Evolutionary conservation across 2,113 vertebrate genomes (phyloP), one percentile per base, ranked within the genome.

Genomic region (pig (Sus scrofa)): DNA sequence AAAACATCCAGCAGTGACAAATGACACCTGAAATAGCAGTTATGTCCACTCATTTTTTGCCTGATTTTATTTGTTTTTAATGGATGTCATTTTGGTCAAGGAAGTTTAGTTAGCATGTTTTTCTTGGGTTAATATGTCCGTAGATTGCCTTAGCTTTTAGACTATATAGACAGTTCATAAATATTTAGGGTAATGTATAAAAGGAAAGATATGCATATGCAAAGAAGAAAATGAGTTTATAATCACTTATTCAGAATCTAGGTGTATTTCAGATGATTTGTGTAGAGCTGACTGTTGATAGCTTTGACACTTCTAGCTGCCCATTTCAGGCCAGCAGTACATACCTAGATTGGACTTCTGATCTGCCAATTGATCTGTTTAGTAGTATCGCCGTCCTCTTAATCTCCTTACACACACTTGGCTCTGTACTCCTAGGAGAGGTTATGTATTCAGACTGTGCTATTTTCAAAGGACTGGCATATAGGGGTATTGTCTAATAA

Each of bases 51-150:
- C 15, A 18, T 70, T 71, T 97, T 92, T 92, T 79, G n/a, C 39
- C 89, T 84, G 63, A 44, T 63, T 94, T 92, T 22, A 13, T 60
- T 91, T 82, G 2, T 30, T 52, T 86, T 86, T 74, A 39, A 54
- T 81, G 15, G 20, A 32, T 88, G 37, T 54, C 50, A 34, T 65
- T 67, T 84, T 91, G 86, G 67, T 26, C 70, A 91, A 82, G 71
- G 19, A 96, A 83, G 52, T 93, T 84, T 79, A 93, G 19, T 75
- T 86, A 20, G 54, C 83, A 54, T 89, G 50, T 75, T 89, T 90
- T 96, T 71, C 26, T 60, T 89, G 16, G n/a, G 63, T 79, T 95
- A 34, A 60, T 84, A 67, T 68, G 24, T 73, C 4, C 50, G 0
- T 78, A 65, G n/a, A 18, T 77, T 73, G 30, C 39, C 50, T 65